Percentiles rank a stretch among this genome's conserved stretches.
phyloP scores from a whole-genome alignment of 2,888 invertebrate genomes.

The Ryuthela nishihirai region DNA sequence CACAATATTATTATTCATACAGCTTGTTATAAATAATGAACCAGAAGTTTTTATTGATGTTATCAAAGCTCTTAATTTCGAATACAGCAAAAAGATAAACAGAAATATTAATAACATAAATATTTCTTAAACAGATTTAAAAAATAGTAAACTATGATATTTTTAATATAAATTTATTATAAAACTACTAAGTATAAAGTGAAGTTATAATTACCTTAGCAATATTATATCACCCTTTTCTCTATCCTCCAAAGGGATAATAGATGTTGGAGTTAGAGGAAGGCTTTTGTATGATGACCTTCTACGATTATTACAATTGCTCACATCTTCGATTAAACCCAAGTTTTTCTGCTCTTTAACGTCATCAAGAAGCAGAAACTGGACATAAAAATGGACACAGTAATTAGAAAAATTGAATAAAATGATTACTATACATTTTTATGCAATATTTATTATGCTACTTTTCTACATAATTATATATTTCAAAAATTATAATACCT shows the following conservation, averaged over 20 bases:
- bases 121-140: too few relatives aligned
- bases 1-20: too few relatives aligned
- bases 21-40: too few relatives aligned
- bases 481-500: too few relatives aligned
- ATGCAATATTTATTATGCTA: too few relatives aligned
- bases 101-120: too few relatives aligned
- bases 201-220: background rate
- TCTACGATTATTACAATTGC: background rate
- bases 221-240: conserved; percentile 11
- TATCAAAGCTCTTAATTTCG: too few relatives aligned
- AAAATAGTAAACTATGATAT: conserved; percentile 2
- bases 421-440: conserved; percentile 1
- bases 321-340: conserved; percentile 35
- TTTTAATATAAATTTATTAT: background rate
- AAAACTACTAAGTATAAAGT: background rate
- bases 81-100: too few relatives aligned
- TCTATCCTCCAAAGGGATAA: conserved; percentile 10
- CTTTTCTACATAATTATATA: too few relatives aligned
- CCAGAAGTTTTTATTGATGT: too few relatives aligned
- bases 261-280: background rate
- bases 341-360: conserved; percentile 46
- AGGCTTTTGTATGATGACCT: background rate
- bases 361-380: conserved; percentile 49
- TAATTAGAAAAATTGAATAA: background rate
- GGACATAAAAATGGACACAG: conserved; percentile 23